phyloP scores from a whole-genome alignment of 2,888 invertebrate species.

The Drosophila fulvimacula region DNA sequence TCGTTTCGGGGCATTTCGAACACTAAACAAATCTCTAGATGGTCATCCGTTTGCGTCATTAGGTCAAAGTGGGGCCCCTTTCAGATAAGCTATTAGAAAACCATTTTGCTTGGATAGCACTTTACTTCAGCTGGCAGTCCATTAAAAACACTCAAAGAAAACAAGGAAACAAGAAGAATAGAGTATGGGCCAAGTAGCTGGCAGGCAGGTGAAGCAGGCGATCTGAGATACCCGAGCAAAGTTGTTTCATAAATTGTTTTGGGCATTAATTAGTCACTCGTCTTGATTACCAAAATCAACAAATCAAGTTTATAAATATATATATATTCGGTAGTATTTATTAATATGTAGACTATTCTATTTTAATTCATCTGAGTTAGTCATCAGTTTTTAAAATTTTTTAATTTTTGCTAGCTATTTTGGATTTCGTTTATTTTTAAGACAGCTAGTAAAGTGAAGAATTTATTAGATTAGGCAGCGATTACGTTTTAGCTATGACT shows the following conservation, averaged over 20 bases:
- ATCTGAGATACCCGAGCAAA: conserved; percentile 15
- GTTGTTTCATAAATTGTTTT: conserved; percentile 32
- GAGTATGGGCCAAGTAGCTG: conserved; percentile 26
- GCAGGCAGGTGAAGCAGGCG: conserved; percentile 27
- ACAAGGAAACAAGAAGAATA: conserved; percentile 5
- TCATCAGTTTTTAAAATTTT: conserved; percentile 35
- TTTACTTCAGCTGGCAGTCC: conserved; percentile 51
- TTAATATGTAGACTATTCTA: conserved; percentile 4
- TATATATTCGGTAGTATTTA: conserved; percentile 17
- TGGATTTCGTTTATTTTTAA: conserved; percentile 43
- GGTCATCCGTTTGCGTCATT: conserved; percentile 50
- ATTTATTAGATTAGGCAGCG: conserved; percentile 54
- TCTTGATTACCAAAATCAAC: conserved; percentile 33
- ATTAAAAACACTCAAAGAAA: conserved; percentile 35
- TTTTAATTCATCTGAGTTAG: conserved; percentile 16
- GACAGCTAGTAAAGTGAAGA: conserved; percentile 51
- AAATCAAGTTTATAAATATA: conserved; percentile 4
- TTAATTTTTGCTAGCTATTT: conserved; percentile 47
- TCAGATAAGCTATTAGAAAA: conserved; percentile 46
- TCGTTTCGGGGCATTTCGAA: conserved; percentile 3
- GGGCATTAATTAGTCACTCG: conserved; percentile 46
- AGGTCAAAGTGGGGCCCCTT: conserved; percentile 30
- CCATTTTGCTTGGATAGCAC: conserved; percentile 38
- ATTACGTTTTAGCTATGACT: conserved; percentile 19
- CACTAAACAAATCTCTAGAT: conserved; percentile 40